These are phyloP conservation scores for Enteromius thamalakanensis DNA, from an alignment of 2,797 vertebrate genomes.

Conservation along the genomic window DNA sequence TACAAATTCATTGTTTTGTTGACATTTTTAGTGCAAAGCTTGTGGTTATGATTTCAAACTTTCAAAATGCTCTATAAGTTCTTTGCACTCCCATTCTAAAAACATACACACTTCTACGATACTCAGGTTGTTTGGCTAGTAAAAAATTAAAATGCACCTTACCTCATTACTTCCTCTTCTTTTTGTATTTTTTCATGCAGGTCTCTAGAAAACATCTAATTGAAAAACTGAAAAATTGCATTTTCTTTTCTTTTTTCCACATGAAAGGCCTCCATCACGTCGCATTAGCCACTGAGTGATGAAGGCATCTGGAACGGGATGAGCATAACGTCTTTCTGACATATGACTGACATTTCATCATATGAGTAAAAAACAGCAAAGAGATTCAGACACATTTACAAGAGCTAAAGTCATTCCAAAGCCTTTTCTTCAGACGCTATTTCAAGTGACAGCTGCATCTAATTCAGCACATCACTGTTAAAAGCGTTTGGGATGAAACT, in stretches of 20 bases:
- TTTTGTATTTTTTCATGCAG: background rate
- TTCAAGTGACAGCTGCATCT: slow-evolving; percentile 21
- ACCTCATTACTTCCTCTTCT: background rate
- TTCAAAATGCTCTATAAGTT: too few relatives aligned
- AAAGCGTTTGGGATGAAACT: background rate
- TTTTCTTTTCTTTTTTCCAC: background rate
- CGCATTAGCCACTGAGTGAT: background rate
- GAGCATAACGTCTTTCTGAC: background rate
- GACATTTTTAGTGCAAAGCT: too few relatives aligned
- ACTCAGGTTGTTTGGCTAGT: background rate
- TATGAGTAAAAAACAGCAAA: background rate
- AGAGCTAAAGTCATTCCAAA: background rate
- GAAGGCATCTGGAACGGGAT: background rate
- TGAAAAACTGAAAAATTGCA: background rate
- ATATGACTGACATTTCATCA: slow-evolving; percentile 4
- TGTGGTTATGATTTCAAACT: too few relatives aligned
- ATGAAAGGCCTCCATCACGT: background rate
- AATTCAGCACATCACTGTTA: background rate
- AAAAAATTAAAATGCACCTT: too few relatives aligned
- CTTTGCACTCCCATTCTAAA: too few relatives aligned
- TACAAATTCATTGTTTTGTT: too few relatives aligned
- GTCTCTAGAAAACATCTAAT: background rate
- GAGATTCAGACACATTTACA: slow-evolving; percentile 13
- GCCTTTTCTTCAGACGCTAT: background rate
- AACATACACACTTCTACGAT: too few relatives aligned